Evolutionary conservation across 2,888 invertebrate species (phyloP).

Genomic region (Bellardia pandia): DNA sequence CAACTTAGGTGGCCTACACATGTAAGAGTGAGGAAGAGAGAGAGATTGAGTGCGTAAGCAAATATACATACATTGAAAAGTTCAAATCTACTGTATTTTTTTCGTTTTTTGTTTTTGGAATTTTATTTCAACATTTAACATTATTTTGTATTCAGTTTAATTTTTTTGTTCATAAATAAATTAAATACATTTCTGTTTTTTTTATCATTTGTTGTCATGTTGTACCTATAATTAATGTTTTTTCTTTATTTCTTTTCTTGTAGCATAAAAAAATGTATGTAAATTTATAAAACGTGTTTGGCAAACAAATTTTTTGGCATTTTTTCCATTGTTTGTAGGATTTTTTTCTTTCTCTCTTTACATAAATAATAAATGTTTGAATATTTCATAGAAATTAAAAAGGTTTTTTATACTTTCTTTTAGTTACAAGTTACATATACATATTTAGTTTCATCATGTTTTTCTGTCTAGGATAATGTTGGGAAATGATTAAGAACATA

Average conservation of each 20-base stretch:
- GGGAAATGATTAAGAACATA: neutral
- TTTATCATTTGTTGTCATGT: conserved; percentile 23
- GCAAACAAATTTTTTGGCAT: conserved; percentile 22
- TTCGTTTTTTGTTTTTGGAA: neutral
- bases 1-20: neutral
- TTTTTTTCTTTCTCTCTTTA: neutral
- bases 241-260: neutral
- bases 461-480: neutral
- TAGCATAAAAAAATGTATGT: neutral
- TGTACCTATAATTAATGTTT: neutral
- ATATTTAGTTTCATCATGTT: neutral
- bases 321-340: neutral
- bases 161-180: conserved; percentile 5
- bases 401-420: neutral
- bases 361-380: conserved; percentile 17
- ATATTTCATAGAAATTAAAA: conserved; percentile 18
- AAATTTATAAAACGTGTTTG: conserved; percentile 41
- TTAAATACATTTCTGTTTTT: conserved; percentile 24
- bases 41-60: neutral
- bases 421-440: neutral
- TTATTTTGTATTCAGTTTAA: neutral
- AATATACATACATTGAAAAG: neutral
- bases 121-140: conserved; percentile 22
- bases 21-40: neutral
- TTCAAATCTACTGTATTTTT: conserved; percentile 31